Evolutionary conservation across 2,888 invertebrate genomes (phyloP).

Genomic region (Eubasilissa splendida): DNA sequence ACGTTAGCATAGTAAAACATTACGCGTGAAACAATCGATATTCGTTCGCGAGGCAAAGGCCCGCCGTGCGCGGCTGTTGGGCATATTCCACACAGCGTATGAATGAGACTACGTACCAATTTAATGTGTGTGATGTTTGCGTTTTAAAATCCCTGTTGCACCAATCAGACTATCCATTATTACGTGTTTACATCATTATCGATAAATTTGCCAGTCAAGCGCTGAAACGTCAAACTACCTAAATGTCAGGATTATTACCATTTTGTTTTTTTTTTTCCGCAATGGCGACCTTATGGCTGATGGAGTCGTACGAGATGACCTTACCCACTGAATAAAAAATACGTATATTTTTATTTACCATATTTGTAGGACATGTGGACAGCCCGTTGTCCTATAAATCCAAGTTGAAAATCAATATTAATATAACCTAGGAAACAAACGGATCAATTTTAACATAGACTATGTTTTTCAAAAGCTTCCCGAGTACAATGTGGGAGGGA

Average conservation of each 20-base stretch:
- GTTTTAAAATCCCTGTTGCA: conserved; percentile 1
- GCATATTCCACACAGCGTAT: neutral
- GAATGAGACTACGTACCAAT: conserved; percentile 38
- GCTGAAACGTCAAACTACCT: conserved; percentile 46
- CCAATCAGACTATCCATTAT: conserved; percentile 31
- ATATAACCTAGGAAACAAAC: no score
- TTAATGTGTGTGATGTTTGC: conserved; percentile 13
- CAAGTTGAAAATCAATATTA: no score
- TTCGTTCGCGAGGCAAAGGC: conserved; percentile 38
- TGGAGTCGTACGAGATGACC: neutral
- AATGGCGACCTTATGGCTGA: conserved; percentile 39
- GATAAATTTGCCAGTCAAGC: conserved; percentile 32
- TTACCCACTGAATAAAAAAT: neutral
- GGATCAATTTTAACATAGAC: no score
- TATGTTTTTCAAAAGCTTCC: no score
- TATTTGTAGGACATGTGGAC: no score
- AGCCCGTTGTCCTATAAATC: no score
- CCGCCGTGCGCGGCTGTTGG: neutral
- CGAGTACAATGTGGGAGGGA: no score
- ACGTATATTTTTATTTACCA: no score
- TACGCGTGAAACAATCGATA: conserved; percentile 49
- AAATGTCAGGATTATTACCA: conserved; percentile 46
- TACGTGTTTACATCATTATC: conserved; percentile 46
- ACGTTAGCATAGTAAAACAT: conserved; percentile 30
- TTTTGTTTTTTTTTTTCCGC: conserved; percentile 31